Evolutionary conservation across 2,113 vertebrate species (phyloP), one percentile per base, ranked within the genome.

Genomic region (Phycodurus eques): DNA sequence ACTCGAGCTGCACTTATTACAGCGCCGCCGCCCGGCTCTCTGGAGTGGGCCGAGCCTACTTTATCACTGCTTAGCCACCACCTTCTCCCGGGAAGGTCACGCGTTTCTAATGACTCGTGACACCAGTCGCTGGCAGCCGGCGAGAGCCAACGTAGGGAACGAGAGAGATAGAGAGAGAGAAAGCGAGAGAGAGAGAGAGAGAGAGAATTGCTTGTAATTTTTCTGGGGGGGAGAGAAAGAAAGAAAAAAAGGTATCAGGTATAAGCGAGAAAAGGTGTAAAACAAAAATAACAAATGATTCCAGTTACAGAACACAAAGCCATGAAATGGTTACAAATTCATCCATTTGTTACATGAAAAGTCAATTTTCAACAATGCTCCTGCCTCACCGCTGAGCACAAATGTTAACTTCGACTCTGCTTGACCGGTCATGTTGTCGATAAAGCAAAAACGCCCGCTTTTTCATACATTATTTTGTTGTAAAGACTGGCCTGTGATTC

Each of bases 61-160:
- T 91, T 83, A 91, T 92, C 91, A 92, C 81, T 88, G 86, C 88
- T 91, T 87, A 92, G 76, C 86, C 83, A 85, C 82, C 84, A 90
- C 89, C 91, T 89, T 66, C 85, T 89, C 87, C 31, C 81, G 83
- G 85, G 87, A 92, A 92, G 91, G 92, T 92, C 91, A 92, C 85
- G 77, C 87, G 88, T 85, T 86, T 84, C 90, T 91, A 91, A 92
- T 91, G 90, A 90, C 81, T 90, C 88, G 82, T 91, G 90, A 92
- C 89, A 88, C 82, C 77, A 89, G 88, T 88, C 84, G 84, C 87
- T 78, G 90, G 81, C 79, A 88, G 84, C 80, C 88, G 86, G 75
- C 75, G 69, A 83, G 77, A 73, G 79, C 31, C 59, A 85, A 79
- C 83, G 72, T 67, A 75, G 31, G 15, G 31, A 88, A 88, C 75